These are phyloP conservation scores for Schlechtendalia chinensis DNA, from an alignment of 1,140 invertebrate species.

Conservation along the genomic window DNA sequence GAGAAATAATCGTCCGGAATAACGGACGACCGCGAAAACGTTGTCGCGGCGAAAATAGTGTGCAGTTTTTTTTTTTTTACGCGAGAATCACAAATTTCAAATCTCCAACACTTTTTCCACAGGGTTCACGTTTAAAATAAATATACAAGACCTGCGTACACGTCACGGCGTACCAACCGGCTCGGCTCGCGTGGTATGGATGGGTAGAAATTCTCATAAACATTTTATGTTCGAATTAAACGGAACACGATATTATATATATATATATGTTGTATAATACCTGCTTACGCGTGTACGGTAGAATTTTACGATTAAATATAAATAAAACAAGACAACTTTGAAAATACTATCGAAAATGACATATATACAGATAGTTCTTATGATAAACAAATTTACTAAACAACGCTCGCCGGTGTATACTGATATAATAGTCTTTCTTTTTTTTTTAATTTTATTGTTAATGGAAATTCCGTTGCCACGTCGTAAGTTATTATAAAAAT, in stretches of 20 bases:
- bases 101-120: not conserved
- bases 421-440: too few relatives aligned
- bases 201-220: not conserved
- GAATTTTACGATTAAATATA: slow-evolving; percentile 12
- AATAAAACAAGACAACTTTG: not conserved
- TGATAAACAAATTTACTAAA: too few relatives aligned
- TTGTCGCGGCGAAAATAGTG: too few relatives aligned
- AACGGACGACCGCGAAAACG: too few relatives aligned
- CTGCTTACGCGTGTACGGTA: not conserved
- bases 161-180: too few relatives aligned
- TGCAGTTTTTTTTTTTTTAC: too few relatives aligned
- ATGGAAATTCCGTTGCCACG: too few relatives aligned
- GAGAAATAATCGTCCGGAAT: too few relatives aligned
- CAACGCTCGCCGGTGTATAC: too few relatives aligned
- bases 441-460: too few relatives aligned
- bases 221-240: not conserved
- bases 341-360: not conserved
- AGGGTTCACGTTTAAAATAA: not conserved
- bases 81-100: not conserved
- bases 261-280: not conserved
- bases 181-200: not conserved
- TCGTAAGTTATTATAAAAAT: too few relatives aligned
- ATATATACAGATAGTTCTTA: too few relatives aligned
- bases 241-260: not conserved
- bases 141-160: not conserved